Percentiles rank a stretch among this genome's conserved stretches.
Evolutionary conservation across 2,113 vertebrate species (phyloP).

Genomic region (Sapayoa aenigma): DNA sequence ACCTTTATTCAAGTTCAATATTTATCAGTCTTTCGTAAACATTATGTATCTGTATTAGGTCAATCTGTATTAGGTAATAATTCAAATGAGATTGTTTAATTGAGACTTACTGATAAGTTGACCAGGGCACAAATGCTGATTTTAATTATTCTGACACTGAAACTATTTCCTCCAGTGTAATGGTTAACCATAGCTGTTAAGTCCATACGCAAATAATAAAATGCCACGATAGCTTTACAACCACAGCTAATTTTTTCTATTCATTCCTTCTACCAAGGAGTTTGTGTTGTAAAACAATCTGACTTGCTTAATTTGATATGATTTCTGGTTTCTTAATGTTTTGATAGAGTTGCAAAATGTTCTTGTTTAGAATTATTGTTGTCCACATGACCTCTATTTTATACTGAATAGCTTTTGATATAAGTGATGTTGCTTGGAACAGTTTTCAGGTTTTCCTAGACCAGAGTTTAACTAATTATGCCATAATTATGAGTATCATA

Average conservation of each 20-base stretch:
- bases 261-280: neutral
- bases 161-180: neutral
- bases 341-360: neutral
- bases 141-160: neutral
- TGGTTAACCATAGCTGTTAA: slow-evolving; percentile 23
- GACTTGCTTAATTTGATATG: neutral
- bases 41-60: neutral
- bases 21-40: neutral
- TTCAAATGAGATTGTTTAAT: neutral
- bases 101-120: neutral
- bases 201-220: neutral
- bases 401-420: neutral
- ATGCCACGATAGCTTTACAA: neutral
- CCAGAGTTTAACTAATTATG: neutral
- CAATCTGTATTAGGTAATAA: too few relatives aligned
- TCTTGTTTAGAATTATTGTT: neutral
- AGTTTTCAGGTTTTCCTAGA: neutral
- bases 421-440: neutral
- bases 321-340: neutral
- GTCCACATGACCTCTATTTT: neutral
- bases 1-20: neutral
- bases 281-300: neutral
- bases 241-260: neutral
- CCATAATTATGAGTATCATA: neutral
- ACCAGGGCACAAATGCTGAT: neutral